Evolutionary conservation across 35 echinoderm and acorn worm genomes (phyloP), one percentile per base, ranked within the genome.

Genomic region (Heliocidaris tuberculata): DNA sequence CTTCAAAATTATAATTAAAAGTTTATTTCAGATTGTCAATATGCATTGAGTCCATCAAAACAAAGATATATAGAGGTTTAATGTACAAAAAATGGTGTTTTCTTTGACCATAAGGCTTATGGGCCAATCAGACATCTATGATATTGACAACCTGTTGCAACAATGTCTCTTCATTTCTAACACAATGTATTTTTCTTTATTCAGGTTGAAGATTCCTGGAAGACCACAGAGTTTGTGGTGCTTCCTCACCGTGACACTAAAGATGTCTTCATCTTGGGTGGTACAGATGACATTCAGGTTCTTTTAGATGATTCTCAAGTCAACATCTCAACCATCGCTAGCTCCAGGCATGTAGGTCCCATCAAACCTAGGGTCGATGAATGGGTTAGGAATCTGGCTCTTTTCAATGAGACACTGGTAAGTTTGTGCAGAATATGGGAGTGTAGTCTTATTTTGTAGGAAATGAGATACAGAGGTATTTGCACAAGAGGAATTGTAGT

Each of bases 191-290:
- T 78, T n/a, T 78, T 78, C 65, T 78, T n/a, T 1, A 27, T 78
- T n/a, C 90, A 99, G 98, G 98, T 99, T 90, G 98, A 99, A 96
- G 98, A 99, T 97, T 96, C 98, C 21, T 99, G 98, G 98, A 99
- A 99, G 90, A 99, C 98, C 15, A 99, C 97, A 92, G 98, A 99
- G 60, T 99, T 99, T 96, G 94, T 96, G 17, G 98, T 99, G 24
- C 94, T 99, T 5, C 86, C 97, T n/a, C 98, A 99, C 88, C 96
- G 98, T 29, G 98, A 99, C 94, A 96, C 98, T 60, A 99, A 99
- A 94, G 98, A 97, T 94, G 96, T 99, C 91, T 99, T 97, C 94
- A 99, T 99, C 48, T 94, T 99, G 16, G 98, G 98, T 29, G 98
- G 98, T n/a, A 99, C 98, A 13, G 98, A 99, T 92, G 98, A 99